These are phyloP conservation scores for Peromyscus nudipes DNA, from an alignment of 2,797 vertebrate genomes.

Conservation along the genomic window DNA sequence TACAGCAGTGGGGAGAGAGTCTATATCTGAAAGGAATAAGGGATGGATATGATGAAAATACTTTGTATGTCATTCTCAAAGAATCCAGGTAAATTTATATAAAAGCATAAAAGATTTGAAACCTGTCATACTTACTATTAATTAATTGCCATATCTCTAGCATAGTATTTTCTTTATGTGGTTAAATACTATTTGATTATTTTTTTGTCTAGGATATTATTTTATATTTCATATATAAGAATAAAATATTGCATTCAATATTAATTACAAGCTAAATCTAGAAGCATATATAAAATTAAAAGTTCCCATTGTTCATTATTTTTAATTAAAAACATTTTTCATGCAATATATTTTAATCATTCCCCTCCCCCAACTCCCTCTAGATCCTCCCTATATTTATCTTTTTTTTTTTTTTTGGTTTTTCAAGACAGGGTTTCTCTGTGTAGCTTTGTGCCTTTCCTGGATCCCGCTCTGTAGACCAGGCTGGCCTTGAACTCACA, in stretches of 20 bases:
- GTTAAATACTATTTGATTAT: background rate
- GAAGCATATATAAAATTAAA: slow-evolving; percentile 54
- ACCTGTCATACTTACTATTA: background rate
- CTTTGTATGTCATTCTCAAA: background rate
- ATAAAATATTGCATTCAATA: slow-evolving; percentile 7
- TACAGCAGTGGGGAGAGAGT: too few relatives aligned
- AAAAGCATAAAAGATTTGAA: background rate
- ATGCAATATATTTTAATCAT: background rate
- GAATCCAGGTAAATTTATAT: background rate
- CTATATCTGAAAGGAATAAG: background rate
- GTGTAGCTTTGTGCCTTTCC: too few relatives aligned
- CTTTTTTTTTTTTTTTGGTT: too few relatives aligned
- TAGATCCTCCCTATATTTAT: too few relatives aligned
- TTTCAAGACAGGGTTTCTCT: too few relatives aligned
- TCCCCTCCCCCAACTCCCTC: background rate
- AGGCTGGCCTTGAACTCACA: too few relatives aligned
- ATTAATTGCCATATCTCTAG: background rate
- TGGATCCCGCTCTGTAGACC: too few relatives aligned
- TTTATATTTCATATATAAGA: background rate
- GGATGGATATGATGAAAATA: background rate
- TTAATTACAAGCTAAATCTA: slow-evolving; percentile 73
- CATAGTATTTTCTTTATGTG: background rate
- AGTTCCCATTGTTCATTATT: slow-evolving; percentile 44
- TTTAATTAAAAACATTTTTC: slow-evolving; percentile 26
- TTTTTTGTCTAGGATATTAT: background rate